Conservation (phyloP, 1,140 invertebrate species). For the Drosophila sulfurigaster region DNA sequence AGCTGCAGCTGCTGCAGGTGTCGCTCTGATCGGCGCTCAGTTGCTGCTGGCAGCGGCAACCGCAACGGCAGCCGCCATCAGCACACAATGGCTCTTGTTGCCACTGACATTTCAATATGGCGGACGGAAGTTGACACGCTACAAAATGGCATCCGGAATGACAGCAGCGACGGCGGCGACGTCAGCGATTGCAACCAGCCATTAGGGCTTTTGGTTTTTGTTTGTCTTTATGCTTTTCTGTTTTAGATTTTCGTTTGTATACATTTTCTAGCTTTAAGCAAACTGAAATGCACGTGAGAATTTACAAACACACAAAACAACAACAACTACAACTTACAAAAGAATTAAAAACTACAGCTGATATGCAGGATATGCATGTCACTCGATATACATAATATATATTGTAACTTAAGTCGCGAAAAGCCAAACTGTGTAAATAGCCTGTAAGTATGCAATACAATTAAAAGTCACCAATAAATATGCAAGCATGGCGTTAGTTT, state of each 20-base stretch:
- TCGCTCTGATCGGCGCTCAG: constrained; percentile 41
- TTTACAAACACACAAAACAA: constrained; percentile 51
- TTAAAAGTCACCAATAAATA: constrained; percentile 75
- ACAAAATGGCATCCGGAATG: constrained; percentile 61
- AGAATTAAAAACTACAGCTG: constrained; percentile 2
- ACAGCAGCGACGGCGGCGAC: neutral
- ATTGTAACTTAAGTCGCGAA: constrained; percentile 30
- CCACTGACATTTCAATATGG: constrained; percentile 79
- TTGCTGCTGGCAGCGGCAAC: constrained; percentile 57
- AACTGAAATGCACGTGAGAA: constrained; percentile 84
- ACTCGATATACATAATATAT: constrained; percentile 11
- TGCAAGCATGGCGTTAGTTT: constrained; percentile 10
- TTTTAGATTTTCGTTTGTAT: constrained; percentile 39
- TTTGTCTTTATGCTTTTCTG: constrained; percentile 28
- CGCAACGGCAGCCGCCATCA: constrained; percentile 59
- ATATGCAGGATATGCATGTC: constrained; percentile 32
- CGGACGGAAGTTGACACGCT: constrained; percentile 71
- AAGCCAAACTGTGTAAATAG: constrained; percentile 73
- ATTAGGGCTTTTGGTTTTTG: constrained; percentile 16
- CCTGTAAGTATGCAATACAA: constrained; percentile 70
- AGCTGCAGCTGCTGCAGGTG: constrained; percentile 42
- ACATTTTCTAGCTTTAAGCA: constrained; percentile 79
- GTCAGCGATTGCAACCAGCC: constrained; percentile 16
- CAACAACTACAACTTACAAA: constrained; percentile 36
- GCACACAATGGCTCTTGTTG: constrained; percentile 51